Conservation (phyloP, 2,797 vertebrate species). For the Rousettus madagascariensis region DNA sequence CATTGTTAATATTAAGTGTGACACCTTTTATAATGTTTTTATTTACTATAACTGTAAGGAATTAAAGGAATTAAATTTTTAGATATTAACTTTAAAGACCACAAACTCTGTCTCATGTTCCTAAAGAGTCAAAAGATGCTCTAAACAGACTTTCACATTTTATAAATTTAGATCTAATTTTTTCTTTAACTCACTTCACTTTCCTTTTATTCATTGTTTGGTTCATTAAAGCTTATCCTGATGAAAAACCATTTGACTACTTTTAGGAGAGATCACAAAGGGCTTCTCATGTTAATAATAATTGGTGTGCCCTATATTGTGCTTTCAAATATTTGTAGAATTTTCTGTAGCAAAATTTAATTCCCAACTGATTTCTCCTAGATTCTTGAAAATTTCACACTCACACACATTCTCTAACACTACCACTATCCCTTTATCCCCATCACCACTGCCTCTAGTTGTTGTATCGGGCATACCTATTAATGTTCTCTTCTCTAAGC, state of each 20-base stretch:
- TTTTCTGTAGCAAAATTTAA: conserved; percentile 7
- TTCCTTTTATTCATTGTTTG: neutral
- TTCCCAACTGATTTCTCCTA: neutral
- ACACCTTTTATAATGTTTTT: neutral
- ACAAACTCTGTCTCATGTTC: neutral
- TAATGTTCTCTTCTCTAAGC: neutral
- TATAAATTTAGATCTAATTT: neutral
- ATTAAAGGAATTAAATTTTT: conserved; percentile 7
- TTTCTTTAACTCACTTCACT: neutral
- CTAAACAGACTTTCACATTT: neutral
- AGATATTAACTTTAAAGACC: neutral
- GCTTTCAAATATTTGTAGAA: neutral
- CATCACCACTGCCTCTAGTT: neutral
- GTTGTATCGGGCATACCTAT: neutral
- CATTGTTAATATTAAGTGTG: neutral
- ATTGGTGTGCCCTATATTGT: neutral
- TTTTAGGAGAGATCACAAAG: neutral
- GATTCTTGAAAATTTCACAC: neutral
- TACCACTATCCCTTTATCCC: neutral
- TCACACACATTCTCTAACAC: neutral
- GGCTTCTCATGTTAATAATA: neutral
- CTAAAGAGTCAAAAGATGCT: neutral
- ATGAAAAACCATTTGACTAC: neutral
- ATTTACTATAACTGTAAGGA: neutral
- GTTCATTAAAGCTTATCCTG: neutral